Conservation (phyloP, 2,113 vertebrate species). For the Mastomys coucha region DNA sequence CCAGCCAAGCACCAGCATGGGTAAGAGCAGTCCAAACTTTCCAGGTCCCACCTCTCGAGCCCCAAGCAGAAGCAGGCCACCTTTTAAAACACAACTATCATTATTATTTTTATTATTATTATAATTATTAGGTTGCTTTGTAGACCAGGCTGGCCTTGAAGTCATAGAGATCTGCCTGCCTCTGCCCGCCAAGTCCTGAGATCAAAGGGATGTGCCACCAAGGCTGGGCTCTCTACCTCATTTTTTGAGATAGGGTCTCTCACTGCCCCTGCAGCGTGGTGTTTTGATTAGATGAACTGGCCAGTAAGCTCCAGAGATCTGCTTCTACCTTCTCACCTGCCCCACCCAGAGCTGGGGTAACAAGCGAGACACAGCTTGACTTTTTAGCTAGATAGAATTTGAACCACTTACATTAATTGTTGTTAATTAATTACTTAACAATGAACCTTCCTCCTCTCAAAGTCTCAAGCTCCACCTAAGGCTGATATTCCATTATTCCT, state of each 20-base stretch:
- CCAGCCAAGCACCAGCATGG: no score
- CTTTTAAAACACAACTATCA: no score
- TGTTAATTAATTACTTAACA: background rate
- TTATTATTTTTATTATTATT: no score
- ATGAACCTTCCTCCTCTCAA: background rate
- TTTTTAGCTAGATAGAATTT: background rate
- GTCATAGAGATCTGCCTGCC: background rate
- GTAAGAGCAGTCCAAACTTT: no score
- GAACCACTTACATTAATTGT: background rate
- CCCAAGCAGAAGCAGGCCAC: no score
- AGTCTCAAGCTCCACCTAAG: background rate
- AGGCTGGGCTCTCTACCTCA: background rate
- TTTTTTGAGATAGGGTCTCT: background rate
- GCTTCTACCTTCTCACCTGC: background rate
- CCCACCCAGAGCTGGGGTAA: background rate
- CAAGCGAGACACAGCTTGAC: background rate
- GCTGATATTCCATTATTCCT: background rate
- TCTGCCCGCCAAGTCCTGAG: background rate
- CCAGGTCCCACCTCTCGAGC: no score
- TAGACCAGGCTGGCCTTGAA: background rate
- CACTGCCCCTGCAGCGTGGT: background rate
- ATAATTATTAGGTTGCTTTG: background rate
- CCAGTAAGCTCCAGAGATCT: background rate
- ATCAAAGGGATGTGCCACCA: background rate
- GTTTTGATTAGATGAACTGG: background rate